A percentile compares a stretch with the other conserved stretches of the same genome.
These are phyloP conservation scores for Megaceryle torquata DNA, from an alignment of 2,113 vertebrate genomes.

Conservation along the genomic window DNA sequence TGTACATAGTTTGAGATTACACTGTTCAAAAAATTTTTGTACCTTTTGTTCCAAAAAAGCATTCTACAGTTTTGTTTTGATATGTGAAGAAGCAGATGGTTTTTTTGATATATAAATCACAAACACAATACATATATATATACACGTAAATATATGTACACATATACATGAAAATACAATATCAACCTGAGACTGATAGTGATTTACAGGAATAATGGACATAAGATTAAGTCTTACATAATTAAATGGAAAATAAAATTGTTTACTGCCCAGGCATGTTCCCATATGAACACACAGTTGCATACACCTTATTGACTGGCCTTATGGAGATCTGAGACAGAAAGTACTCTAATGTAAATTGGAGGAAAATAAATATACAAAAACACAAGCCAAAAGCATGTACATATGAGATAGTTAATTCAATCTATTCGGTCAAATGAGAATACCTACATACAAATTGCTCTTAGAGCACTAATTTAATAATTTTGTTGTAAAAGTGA, in stretches of 20 bases:
- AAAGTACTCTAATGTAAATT: not conserved
- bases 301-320: not conserved
- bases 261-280: not conserved
- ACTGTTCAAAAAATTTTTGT: not conserved
- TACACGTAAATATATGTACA: not conserved
- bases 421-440: not conserved
- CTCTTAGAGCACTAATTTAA: not conserved
- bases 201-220: not conserved
- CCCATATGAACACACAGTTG: accelerated
- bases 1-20: not conserved
- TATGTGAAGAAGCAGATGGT: not conserved
- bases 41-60: not conserved
- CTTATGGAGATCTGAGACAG: not conserved
- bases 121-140: not conserved
- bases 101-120: not conserved
- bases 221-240: not conserved
- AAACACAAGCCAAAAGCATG: not conserved
- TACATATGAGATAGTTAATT: not conserved
- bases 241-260: not conserved
- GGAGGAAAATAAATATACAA: not conserved
- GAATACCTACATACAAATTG: not conserved
- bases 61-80: not conserved
- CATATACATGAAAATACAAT: not conserved
- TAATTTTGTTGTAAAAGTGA: not conserved
- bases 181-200: not conserved